These are phyloP conservation scores for Palythoa caribaeorum DNA, from an alignment of 92 coral and sea anemone species.

Conservation along the genomic window DNA sequence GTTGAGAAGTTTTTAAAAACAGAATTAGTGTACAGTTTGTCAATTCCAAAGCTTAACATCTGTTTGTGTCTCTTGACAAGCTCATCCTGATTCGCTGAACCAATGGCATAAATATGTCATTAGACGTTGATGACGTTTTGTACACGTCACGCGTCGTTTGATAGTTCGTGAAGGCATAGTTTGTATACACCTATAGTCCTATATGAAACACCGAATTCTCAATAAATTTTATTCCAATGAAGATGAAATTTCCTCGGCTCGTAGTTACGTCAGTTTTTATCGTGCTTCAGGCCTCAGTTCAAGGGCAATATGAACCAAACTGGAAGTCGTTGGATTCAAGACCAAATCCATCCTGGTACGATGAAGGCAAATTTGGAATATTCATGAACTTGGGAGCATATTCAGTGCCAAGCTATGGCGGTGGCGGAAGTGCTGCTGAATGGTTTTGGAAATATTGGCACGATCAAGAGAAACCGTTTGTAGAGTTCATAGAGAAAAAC, in stretches of 20 bases:
- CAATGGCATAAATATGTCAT: too few species aligned
- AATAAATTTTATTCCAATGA: slow-evolving; percentile 7
- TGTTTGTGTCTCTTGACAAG: too few species aligned
- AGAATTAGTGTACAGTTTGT: too few species aligned
- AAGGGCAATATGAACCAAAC: slow-evolving; percentile 64
- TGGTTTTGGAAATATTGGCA: slow-evolving; percentile 92
- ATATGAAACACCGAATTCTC: too few species aligned
- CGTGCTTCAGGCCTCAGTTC: neutral
- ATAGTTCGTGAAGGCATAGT: too few species aligned
- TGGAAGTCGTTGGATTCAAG: slow-evolving; percentile 86
- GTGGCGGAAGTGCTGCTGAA: slow-evolving; percentile 58
- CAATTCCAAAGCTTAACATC: too few species aligned
- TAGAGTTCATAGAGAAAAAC: slow-evolving; percentile 62
- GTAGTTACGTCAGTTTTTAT: neutral
- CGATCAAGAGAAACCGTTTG: slow-evolving; percentile 36
- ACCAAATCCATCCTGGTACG: slow-evolving; percentile 82
- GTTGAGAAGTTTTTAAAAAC: too few species aligned
- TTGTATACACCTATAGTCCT: too few species aligned
- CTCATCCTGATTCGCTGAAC: too few species aligned
- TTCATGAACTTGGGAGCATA: slow-evolving; percentile 95
- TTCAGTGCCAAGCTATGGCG: slow-evolving; percentile 89
- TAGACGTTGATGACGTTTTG: too few species aligned
- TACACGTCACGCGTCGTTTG: too few species aligned
- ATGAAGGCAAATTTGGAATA: slow-evolving; percentile 90
- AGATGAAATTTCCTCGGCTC: neutral